Evolutionary conservation across 2,888 invertebrate genomes (phyloP), one percentile per base, ranked within the genome.

Genomic region (Cecidostiba fungosa): DNA sequence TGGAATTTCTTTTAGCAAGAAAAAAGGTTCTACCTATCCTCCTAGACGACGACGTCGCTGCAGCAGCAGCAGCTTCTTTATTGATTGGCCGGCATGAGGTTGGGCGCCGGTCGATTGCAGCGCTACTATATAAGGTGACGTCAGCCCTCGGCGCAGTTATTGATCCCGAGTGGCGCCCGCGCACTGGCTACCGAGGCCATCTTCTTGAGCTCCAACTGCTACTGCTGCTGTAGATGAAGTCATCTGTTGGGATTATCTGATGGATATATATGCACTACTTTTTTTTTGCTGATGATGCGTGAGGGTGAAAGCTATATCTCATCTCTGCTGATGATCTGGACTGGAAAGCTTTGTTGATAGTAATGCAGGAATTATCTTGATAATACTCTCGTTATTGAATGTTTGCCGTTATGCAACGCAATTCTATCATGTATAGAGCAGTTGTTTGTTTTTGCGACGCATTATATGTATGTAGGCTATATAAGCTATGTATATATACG

Each of bases 61-160:
- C 36, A 26, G 26, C 62, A 54, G 50, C 50, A 54, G 23, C n/a
- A 69, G 78, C 69, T 79, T 69, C 69, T 50, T 79, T 79, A 79
- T 79, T 79, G 78, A 79, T 79, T 79, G 69, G 47, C 69, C 69
- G 62, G 26, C 36, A 43, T 43, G 43, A 23, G 62, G 72, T 36
- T 39, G 76, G 26, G 66, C 66, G 32, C 54, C 77, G 62, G 62
- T 77, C 77, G 77, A 77, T 77, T 39, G 59, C 77, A 36, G 66
- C 66, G 66, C 66, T 66, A 14, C 66, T 59, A 8, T 5, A 16
- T 0, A 3, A 66, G n/a, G 66, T 66, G 66, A 66, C 66, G 66
- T 66, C 66, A 66, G 3, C 66, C 3, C 26, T 19, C 10, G 62
- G 23, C 36, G 32, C 16, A 26, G 26, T 29, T 66, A 66, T 66